Evolutionary conservation across 30 jellyfish, hydroid and myxozoan species (phyloP), one percentile per base, ranked within the genome.

Genomic region (Euphysa ruthae): DNA sequence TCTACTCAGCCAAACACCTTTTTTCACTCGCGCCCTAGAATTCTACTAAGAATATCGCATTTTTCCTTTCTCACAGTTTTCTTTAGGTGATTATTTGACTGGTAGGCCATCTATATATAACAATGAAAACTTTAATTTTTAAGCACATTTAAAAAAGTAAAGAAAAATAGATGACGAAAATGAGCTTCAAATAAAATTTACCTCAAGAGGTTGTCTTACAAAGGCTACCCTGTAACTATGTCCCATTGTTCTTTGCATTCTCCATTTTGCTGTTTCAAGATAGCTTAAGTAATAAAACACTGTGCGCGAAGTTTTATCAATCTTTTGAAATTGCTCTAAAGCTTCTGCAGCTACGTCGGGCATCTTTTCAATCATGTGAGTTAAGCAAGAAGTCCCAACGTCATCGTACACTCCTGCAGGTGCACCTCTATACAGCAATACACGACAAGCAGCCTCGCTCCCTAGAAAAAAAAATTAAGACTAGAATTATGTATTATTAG

Each of bases 291-390:
- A 68, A 43, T 38, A 68, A 68, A 20, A 49, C 4, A 52, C 71
- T n/a, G 80, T 68, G 28, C 80, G 14, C 26, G 75, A 42, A 19
- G 73, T 73, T 68, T 68, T 68, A 26, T 68, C 75, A 68, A 68
- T 49, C 16, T 50, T 49, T 38, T 68, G 80, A 68, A 68, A 68
- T 29, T 68, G 80, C 27, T 49, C 80, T 29, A 68, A 43, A 4
- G 80, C 80, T 52, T 68, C 80, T 16, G 80, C 80, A 14, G 80
- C 80, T 8, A 68, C 80, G 20, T 68, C 80, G 0, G 80, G 80
- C 75, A 68, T 42, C 21, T 68, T 68, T 43, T 68, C 80, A 20
- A 68, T 43, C 80, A 68, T 38, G 49, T 68, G 80, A 16, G 80
- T 21, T 16, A 68, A n/a, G 27, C 80, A 68, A 2, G 80, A 8